Evolutionary conservation across 2,888 invertebrate genomes (phyloP).

Genomic region (Aphidoletes aphidimyza): DNA sequence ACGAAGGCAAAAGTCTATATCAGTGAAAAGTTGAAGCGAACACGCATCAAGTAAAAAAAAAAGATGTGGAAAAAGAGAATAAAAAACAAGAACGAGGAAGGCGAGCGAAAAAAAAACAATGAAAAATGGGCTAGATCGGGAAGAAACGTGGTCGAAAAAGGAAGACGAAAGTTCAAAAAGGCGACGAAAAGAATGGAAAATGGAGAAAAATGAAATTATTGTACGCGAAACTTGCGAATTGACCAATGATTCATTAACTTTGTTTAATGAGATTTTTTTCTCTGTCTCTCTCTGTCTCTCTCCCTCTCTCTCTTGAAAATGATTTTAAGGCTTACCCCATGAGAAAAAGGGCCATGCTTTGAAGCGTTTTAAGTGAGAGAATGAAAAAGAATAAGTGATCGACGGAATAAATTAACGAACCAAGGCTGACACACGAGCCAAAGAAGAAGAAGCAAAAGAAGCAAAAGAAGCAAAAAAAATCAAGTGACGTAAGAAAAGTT

Average conservation of each 20-base stretch:
- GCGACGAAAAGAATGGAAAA: constrained; percentile 15
- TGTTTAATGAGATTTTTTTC: constrained; percentile 16
- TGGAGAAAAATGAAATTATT: constrained; percentile 17
- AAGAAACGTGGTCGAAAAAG: background rate
- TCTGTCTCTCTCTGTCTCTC: too few species aligned
- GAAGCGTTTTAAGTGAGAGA: background rate
- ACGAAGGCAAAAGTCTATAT: background rate
- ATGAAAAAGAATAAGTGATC: background rate
- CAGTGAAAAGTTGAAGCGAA: background rate
- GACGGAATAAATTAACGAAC: background rate
- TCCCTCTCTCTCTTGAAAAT: background rate
- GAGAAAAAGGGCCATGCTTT: background rate
- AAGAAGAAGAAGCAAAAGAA: background rate
- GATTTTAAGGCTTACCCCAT: background rate
- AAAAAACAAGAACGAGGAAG: background rate
- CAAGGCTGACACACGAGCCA: background rate
- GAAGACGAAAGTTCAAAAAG: background rate
- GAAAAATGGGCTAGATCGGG: background rate
- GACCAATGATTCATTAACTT: constrained; percentile 36
- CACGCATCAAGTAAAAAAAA: too few species aligned
- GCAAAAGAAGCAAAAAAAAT: background rate
- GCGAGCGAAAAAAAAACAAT: background rate
- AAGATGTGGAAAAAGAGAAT: background rate
- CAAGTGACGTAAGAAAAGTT: constrained; percentile 7
- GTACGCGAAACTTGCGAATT: constrained; percentile 20